Evolutionary conservation across 2,113 vertebrate species (phyloP).

Genomic region (Mungos mungo): DNA sequence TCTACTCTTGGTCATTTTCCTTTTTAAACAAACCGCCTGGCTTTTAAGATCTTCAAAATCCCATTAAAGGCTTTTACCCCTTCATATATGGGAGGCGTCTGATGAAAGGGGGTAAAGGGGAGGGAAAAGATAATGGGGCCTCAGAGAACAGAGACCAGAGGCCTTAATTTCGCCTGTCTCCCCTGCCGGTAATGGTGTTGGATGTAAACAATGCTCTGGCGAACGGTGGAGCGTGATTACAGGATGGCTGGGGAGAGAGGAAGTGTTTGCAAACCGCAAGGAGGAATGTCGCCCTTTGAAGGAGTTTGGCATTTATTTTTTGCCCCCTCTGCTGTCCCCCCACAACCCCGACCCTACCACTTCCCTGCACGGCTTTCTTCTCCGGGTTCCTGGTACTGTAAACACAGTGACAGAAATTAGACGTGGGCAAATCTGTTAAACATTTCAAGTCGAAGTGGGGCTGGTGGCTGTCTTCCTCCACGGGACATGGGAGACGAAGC

Average conservation of each 20-base stretch:
- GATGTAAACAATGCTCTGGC: constrained; percentile 86
- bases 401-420: constrained; percentile 83
- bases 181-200: constrained; percentile 85
- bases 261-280: constrained; percentile 83
- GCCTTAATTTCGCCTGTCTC: constrained; percentile 84
- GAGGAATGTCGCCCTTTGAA: constrained; percentile 85
- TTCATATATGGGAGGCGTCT: constrained; percentile 81
- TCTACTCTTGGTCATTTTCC: constrained; percentile 73
- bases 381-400: constrained; percentile 78
- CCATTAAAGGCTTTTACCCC: constrained; percentile 87
- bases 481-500: constrained; percentile 68
- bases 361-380: constrained; percentile 52
- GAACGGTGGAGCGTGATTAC: constrained; percentile 83
- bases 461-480: background rate
- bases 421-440: constrained; percentile 79
- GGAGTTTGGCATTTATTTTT: constrained; percentile 79
- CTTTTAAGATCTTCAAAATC: constrained; percentile 85
- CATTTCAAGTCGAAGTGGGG: constrained; percentile 78
- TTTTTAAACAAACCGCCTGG: constrained; percentile 86
- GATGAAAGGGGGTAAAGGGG: constrained; percentile 80
- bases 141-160: constrained; percentile 82
- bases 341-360: background rate
- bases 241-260: constrained; percentile 81
- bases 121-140: constrained; percentile 75
- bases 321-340: constrained; percentile 33